These are phyloP conservation scores for Rhynchotus rufescens DNA, from an alignment of 2,797 vertebrate genomes.

Conservation along the genomic window DNA sequence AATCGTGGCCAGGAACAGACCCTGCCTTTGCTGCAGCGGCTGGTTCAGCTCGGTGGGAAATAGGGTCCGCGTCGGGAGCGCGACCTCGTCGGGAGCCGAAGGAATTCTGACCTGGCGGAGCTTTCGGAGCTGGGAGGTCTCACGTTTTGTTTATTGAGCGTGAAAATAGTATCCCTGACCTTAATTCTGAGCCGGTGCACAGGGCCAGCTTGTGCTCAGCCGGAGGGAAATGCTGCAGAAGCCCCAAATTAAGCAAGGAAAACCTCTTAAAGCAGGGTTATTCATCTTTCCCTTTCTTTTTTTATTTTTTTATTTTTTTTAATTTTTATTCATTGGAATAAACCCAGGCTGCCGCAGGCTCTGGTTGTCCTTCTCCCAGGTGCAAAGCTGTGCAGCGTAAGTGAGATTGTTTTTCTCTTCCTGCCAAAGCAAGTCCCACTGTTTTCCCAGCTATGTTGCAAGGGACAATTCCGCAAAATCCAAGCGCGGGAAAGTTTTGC, in stretches of 20 bases:
- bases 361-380: background rate
- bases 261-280: background rate
- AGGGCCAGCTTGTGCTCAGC: background rate
- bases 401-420: background rate
- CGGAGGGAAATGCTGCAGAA: background rate
- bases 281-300: background rate
- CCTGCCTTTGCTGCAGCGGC: background rate
- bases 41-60: background rate
- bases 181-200: background rate
- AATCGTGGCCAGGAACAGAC: background rate
- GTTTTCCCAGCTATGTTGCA: background rate
- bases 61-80: background rate
- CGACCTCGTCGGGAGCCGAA: background rate
- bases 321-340: background rate
- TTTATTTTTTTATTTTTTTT: background rate
- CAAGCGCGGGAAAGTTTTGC: background rate
- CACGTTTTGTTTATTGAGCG: background rate
- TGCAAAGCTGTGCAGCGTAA: background rate
- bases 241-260: background rate
- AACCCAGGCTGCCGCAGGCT: background rate
- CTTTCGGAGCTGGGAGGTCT: background rate
- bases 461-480: background rate
- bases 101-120: background rate
- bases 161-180: slow-evolving; percentile 21
- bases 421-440: background rate